These are phyloP conservation scores for Knipowitschia caucasica DNA, from an alignment of 2,797 vertebrate species.

Conservation along the genomic window DNA sequence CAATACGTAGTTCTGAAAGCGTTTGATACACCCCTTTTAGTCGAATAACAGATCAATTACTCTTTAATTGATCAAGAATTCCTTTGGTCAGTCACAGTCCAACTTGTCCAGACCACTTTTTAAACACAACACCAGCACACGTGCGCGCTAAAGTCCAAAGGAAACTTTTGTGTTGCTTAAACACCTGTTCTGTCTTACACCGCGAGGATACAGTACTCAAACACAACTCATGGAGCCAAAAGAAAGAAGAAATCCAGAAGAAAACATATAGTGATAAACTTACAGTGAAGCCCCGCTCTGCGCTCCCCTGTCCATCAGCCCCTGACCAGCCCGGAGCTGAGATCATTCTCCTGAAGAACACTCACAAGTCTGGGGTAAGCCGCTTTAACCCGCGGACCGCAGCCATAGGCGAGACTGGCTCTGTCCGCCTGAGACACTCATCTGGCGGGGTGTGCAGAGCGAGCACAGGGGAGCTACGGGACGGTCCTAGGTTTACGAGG, in stretches of 20 bases:
- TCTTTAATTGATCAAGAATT: too few relatives aligned
- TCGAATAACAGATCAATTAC: too few relatives aligned
- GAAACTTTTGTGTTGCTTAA: conserved; percentile 15
- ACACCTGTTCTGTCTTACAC: conserved; percentile 28
- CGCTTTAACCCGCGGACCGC: conserved; percentile 5
- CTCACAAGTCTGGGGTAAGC: conserved; percentile 12
- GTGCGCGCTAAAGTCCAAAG: conserved; percentile 8
- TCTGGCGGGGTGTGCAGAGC: conserved; percentile 34
- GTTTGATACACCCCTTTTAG: too few relatives aligned
- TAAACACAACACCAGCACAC: not conserved
- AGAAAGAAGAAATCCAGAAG: not conserved
- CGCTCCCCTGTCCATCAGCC: conserved; percentile 44
- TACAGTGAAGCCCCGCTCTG: conserved; percentile 67
- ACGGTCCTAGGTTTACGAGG: conserved; percentile 52
- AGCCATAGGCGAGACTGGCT: conserved; percentile 48
- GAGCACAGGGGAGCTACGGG: conserved; percentile 31
- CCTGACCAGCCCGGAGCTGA: conserved; percentile 34
- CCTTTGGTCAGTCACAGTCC: too few relatives aligned
- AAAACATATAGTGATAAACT: conserved; percentile 49
- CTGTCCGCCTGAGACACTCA: conserved; percentile 33
- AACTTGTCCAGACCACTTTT: too few relatives aligned
- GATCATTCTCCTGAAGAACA: conserved; percentile 60
- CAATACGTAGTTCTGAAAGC: too few relatives aligned
- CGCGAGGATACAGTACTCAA: conserved; percentile 12
- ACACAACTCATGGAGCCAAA: not conserved